Evolutionary conservation across 2,113 vertebrate genomes (phyloP).

Genomic region (Macroglossus sobrinus): DNA sequence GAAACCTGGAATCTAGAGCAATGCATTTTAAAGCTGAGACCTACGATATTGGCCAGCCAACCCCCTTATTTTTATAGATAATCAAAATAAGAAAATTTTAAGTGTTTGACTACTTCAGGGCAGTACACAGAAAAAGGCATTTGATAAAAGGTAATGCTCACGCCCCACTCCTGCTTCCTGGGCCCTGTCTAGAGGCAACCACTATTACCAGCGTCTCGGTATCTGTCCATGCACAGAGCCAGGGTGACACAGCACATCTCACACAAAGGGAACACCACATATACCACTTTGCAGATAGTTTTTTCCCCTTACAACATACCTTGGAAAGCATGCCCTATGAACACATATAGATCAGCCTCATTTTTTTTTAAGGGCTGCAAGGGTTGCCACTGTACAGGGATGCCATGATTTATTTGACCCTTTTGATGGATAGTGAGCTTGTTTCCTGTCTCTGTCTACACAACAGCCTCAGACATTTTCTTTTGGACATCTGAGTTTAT

Average conservation of each 20-base stretch:
- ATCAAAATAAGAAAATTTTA: not conserved
- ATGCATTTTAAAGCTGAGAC: not conserved
- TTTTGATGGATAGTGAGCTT: not conserved
- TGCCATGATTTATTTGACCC: not conserved
- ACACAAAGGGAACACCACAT: not conserved
- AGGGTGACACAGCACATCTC: not conserved
- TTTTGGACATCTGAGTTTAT: not conserved
- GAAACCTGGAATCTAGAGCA: not conserved
- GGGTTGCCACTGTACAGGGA: not conserved
- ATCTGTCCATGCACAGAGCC: not conserved
- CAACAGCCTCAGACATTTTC: not conserved
- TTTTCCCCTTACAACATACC: not conserved
- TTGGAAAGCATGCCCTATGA: not conserved
- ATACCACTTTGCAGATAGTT: not conserved
- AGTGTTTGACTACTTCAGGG: not conserved
- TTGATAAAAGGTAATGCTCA: not conserved
- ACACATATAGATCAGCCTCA: not conserved
- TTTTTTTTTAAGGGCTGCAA: not conserved
- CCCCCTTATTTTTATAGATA: not conserved
- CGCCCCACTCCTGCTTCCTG: not conserved
- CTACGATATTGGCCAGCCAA: not conserved
- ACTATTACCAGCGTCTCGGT: not conserved
- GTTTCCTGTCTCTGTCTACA: not conserved
- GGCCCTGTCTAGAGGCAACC: not conserved
- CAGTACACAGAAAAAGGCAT: not conserved